Evolutionary conservation across 1,140 invertebrate genomes (phyloP).

Genomic region (Zeugodacus cucurbitae): DNA sequence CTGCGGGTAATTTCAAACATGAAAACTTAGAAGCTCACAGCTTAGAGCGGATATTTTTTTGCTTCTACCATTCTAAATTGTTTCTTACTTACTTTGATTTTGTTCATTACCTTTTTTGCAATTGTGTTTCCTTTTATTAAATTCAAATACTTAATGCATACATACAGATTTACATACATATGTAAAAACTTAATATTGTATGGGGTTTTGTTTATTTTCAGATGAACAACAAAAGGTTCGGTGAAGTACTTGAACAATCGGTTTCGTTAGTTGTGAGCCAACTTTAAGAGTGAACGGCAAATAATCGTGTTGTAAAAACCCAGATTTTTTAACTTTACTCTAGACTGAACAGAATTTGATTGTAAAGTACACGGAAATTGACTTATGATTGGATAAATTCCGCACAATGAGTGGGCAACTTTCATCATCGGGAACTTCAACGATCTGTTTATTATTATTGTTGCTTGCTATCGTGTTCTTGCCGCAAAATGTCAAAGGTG

Average conservation of each 20-base stretch:
- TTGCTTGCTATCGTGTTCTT: background rate
- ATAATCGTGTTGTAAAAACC: constrained; percentile 5
- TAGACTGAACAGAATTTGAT: background rate
- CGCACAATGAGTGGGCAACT: background rate
- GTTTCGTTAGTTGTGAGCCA: constrained; percentile 4
- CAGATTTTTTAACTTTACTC: background rate
- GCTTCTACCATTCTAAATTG: constrained; percentile 24
- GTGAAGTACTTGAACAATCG: constrained; percentile 19
- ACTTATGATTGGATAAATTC: background rate
- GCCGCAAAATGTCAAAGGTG: constrained; percentile 24
- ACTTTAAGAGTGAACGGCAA: constrained; percentile 13
- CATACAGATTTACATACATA: background rate
- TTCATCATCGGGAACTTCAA: background rate
- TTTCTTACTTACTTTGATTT: background rate
- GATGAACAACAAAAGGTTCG: background rate
- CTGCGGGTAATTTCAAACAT: constrained; percentile 9
- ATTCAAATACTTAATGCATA: background rate
- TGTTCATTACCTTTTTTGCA: background rate
- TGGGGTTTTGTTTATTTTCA: background rate
- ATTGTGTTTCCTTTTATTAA: constrained; percentile 21
- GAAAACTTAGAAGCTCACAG: constrained; percentile 14
- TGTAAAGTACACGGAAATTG: background rate
- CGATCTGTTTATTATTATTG: background rate
- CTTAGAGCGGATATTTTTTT: background rate
- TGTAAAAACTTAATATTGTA: too few species aligned